Base-by-base conservation (phyloP, 1,140 invertebrate genomes). In the Euura lappo region DNA sequence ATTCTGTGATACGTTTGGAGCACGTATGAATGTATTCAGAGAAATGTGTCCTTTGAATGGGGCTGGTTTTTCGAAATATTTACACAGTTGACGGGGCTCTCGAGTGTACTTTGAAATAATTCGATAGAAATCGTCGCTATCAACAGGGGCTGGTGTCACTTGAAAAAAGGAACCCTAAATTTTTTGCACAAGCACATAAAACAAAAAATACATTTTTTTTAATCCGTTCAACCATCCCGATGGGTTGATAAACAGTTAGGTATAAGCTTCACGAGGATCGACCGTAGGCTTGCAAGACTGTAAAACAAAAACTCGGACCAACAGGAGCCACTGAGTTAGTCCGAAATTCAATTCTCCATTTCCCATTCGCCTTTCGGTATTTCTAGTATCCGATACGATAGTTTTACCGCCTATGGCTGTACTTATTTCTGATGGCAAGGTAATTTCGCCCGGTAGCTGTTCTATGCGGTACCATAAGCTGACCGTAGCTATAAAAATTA, bases 401-500 rank as follows among this genome's bases (percentile, higher is more conserved):
- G 28, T 28, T 28, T 28, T 28, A 28, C 28, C 28, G 28, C 28
- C 28, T 28, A 28, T 28, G 28, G 28, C 28, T 28, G 28, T 28
- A 28, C 28, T 28, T 60, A 60, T 45, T 68, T 43, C 66, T 13
- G 42, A 46, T 5, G 2, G 65, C 28, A 65, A 45, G 65, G 44
- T 72, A 28, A 69, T 46, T 65, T 70, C 44, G 45, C 69, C 69
- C 73, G 67, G 74, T 75, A 75, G 76, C 76, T 77, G 65, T 47
- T 46, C 43, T 60, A 60, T n/a, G 74, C 68, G 66, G 46, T 65
- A n/a, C 70, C 68, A 73, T 75, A 72, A 77, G 72, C 68, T 70
- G 46, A 72, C 69, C 71, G 47, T 45, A 69, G 65, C 73, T 71
- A 70, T 74, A 75, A 77, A 77, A 75, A 71, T 72, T 73, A 77